Conservation (phyloP, 2,888 invertebrate species). For the Hermodice carunculata region DNA sequence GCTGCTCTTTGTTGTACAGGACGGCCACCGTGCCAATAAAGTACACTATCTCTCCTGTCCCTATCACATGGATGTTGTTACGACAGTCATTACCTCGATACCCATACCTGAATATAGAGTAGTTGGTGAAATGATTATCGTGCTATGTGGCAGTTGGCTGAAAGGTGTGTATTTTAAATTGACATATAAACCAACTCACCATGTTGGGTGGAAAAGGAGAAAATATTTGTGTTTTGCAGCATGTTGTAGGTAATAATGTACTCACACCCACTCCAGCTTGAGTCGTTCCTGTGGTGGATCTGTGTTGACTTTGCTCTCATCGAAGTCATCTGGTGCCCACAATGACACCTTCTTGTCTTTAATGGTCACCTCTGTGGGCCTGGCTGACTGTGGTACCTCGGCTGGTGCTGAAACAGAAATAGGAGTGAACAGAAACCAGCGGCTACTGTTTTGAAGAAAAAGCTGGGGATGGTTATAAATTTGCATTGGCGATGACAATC, state of each 20-base stretch:
- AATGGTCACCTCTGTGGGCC: slow-evolving; percentile 20
- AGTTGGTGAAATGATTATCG: too few species aligned
- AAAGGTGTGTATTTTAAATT: too few species aligned
- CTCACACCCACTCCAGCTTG: slow-evolving; percentile 64
- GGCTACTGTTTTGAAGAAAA: too few species aligned
- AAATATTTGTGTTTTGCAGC: neutral
- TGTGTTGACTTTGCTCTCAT: slow-evolving; percentile 11
- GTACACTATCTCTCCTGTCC: slow-evolving; percentile 60
- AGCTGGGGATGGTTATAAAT: too few species aligned
- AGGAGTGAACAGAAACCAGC: too few species aligned
- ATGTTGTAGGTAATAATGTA: slow-evolving; percentile 13
- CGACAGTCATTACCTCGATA: slow-evolving; percentile 65
- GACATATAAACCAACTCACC: too few species aligned
- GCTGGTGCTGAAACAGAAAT: too few species aligned
- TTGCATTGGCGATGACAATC: too few species aligned
- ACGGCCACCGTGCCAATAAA: slow-evolving; percentile 61
- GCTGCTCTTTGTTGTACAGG: slow-evolving; percentile 48
- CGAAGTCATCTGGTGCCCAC: slow-evolving; percentile 31
- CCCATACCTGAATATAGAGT: slow-evolving; percentile 56
- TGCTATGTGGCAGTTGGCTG: too few species aligned
- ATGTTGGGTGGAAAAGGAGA: neutral
- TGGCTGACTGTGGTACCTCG: too few species aligned
- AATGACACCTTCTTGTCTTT: slow-evolving; percentile 22
- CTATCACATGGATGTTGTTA: slow-evolving; percentile 54
- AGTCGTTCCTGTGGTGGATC: slow-evolving; percentile 59